Conservation (phyloP, 2,888 invertebrate species). For the Patella depressa region DNA sequence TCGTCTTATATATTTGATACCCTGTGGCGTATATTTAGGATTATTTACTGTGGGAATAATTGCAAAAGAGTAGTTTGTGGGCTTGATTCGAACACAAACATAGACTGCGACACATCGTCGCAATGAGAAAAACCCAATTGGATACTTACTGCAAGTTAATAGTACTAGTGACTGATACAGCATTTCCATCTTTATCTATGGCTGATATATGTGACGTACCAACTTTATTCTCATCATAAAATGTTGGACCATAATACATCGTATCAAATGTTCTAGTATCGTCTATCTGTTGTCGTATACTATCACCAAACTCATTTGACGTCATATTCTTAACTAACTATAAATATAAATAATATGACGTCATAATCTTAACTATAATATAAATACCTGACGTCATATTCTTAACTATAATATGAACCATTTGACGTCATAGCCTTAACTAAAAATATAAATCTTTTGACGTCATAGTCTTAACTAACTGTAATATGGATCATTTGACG, state of each 20-base stretch:
- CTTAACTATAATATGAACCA: constrained; percentile 36
- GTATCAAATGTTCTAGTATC: constrained; percentile 58
- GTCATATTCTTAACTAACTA: constrained; percentile 64
- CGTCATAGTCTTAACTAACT: too few relatives aligned
- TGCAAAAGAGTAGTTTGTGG: too few relatives aligned
- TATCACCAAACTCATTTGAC: constrained; percentile 51
- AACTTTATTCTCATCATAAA: constrained; percentile 71
- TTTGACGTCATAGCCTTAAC: constrained; percentile 60
- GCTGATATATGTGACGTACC: constrained; percentile 94
- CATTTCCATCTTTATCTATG: constrained; percentile 88
- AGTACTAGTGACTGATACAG: constrained; percentile 92
- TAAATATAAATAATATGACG: constrained; percentile 39
- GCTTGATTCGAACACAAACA: too few relatives aligned
- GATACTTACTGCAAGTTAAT: constrained; percentile 84
- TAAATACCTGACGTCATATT: constrained; percentile 57
- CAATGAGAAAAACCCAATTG: too few relatives aligned
- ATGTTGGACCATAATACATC: constrained; percentile 72
- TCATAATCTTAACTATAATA: constrained; percentile 60
- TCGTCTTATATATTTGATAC: too few relatives aligned
- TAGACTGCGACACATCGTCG: too few relatives aligned
- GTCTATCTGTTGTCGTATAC: constrained; percentile 55
- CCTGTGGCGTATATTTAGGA: too few relatives aligned
- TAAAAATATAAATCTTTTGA: constrained; percentile 21
- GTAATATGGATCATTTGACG: too few relatives aligned
- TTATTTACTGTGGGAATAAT: too few relatives aligned